Evolutionary conservation across 53 echinoderm and acorn worm genomes (phyloP).

Genomic region (Zoroaster sp.): DNA sequence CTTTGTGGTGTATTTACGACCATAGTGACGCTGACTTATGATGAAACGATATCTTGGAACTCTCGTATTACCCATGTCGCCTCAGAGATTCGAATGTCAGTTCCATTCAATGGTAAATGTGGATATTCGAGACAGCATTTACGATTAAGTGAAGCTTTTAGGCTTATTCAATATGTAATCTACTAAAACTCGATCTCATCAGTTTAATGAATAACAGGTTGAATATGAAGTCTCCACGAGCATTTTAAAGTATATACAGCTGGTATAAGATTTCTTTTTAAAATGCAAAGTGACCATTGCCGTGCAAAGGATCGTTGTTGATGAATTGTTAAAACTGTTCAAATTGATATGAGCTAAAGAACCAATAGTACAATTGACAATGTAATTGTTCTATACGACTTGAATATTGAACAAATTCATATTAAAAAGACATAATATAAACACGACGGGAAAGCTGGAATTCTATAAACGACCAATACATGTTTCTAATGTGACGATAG

Average conservation of each 20-base stretch:
- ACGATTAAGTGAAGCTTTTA: background rate
- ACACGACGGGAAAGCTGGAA: no score
- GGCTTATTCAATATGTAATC: background rate
- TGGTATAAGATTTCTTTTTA: background rate
- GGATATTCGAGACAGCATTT: background rate
- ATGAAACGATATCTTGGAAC: background rate
- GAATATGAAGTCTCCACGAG: background rate
- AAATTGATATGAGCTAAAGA: no score
- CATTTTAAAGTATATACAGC: background rate
- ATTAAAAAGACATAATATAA: no score
- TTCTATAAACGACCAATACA: no score
- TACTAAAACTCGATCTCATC: background rate
- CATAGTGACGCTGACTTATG: background rate
- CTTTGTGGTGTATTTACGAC: background rate
- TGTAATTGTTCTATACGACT: no score
- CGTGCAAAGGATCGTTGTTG: background rate
- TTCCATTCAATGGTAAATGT: background rate
- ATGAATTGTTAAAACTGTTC: background rate
- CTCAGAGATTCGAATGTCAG: background rate
- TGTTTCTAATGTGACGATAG: no score
- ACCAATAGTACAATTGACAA: no score
- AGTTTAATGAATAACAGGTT: background rate
- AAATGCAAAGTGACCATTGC: background rate
- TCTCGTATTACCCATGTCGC: no score
- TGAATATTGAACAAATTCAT: no score